Evolutionary conservation across 1,140 invertebrate species (phyloP), one percentile per base, ranked within the genome.

Genomic region (Helicoverpa armigera): DNA sequence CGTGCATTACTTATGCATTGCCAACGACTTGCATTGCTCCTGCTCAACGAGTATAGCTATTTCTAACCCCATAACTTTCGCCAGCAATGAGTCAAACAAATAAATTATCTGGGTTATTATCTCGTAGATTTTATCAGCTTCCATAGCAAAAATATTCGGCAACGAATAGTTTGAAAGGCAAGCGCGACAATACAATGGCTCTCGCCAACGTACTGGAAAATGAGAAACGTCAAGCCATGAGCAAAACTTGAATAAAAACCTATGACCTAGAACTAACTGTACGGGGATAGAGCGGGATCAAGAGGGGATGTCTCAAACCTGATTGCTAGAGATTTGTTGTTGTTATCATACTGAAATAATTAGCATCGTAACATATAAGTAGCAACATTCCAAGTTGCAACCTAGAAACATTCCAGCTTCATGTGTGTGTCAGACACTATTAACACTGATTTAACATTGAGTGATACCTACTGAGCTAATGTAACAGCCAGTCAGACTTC

Each of bases 161-260:
- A 58, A 58, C 1, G 56, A 11, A 7, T 14, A 58, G 5, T 16
- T 16, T 58, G n/a, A 18, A 18, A 23, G 16, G 16, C 16, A 23
- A 0, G 56, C 56, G 9, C 16, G 56, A 58, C 56, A 58, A 43
- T 23, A 58, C 56, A 63, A 63, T 35, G 16, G 60, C 29, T 13
- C 31, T 63, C 14, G 29, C 13, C 13, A 63, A 63, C 60, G 60
- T 35, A 63, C 23, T 29, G 60, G 11, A 63, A 63, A 31, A 31
- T 63, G 23, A 63, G 60, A 63, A 63, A 63, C 12, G 23, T 35
- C 60, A 63, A 13, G 60, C 23, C 23, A 63, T 4, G 18, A 63
- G 23, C 14, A 63, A 63, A 29, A 63, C 60, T 63, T 61, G 12
- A 61, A 61, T 35, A 61, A 61, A 61, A 61, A 61, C 18, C 60